Percentiles rank a stretch among this genome's conserved stretches.
phyloP scores from a whole-genome alignment of 2,797 vertebrate species.

The Typhlichthys subterraneus region DNA sequence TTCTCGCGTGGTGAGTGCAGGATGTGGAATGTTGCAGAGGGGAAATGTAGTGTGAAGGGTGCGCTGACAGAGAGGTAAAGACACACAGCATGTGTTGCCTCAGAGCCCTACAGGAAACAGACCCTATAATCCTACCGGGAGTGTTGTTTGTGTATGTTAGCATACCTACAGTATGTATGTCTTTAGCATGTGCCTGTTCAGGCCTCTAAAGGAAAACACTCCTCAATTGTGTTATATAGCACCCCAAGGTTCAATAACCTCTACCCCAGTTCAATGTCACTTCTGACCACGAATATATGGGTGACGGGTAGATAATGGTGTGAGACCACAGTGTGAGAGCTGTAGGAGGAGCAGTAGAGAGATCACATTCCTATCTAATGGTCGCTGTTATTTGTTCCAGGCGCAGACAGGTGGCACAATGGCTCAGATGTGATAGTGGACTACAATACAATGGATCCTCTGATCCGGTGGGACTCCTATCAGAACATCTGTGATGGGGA shows the following conservation, averaged over 20 bases:
- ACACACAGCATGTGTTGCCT: constrained; percentile 59
- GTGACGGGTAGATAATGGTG: no score
- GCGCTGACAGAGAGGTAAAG: constrained; percentile 70
- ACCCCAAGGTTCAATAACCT: no score
- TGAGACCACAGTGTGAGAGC: no score
- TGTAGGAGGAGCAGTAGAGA: not conserved
- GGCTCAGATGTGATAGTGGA: constrained; percentile 85
- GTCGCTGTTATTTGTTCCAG: constrained; percentile 40
- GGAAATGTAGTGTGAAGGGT: constrained; percentile 73
- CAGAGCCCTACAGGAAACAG: constrained; percentile 37
- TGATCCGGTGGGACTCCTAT: constrained; percentile 93
- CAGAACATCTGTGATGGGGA: constrained; percentile 88
- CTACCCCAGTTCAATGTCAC: no score
- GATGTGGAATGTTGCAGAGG: constrained; percentile 62
- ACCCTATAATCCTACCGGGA: constrained; percentile 24
- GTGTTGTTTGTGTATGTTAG: constrained; percentile 12
- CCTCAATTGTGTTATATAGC: no score
- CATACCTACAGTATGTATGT: constrained; percentile 11
- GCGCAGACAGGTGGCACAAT: constrained; percentile 81
- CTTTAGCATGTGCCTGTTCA: no score
- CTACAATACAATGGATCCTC: constrained; percentile 87
- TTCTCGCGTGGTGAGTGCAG: constrained; percentile 48
- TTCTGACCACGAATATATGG: no score
- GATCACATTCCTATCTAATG: not conserved
- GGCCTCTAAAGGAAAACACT: no score